phyloP scores from a whole-genome alignment of 2,888 invertebrate species.

The Parnassius smintheus region DNA sequence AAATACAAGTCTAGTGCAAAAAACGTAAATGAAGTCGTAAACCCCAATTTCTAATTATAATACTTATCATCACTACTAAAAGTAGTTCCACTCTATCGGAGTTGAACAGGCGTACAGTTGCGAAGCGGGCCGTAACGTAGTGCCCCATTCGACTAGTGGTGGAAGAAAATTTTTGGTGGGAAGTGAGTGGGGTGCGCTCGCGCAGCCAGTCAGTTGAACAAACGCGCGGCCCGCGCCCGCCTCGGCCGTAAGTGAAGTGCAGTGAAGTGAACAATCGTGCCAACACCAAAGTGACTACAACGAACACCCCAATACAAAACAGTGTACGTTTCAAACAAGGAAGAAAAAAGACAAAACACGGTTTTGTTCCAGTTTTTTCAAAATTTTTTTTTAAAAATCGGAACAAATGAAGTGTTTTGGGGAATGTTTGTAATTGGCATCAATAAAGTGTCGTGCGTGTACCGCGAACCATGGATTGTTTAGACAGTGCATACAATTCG shows the following conservation, averaged over 20 bases:
- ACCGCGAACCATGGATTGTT: conserved; percentile 56
- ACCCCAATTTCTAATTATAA: conserved; percentile 23
- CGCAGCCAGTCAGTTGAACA: conserved; percentile 67
- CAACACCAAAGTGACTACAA: conserved; percentile 24
- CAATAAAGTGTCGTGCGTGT: conserved; percentile 75
- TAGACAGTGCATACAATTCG: conserved; percentile 61
- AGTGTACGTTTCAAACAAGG: conserved; percentile 64
- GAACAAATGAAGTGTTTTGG: conserved; percentile 51
- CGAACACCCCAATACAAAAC: conserved; percentile 17
- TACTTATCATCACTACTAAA: conserved; percentile 21
- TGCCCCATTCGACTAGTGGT: conserved; percentile 57
- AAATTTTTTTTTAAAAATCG: conserved; percentile 34
- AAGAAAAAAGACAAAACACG: conserved; percentile 39
- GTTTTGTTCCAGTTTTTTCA: conserved; percentile 42
- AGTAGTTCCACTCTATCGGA: conserved; percentile 6
- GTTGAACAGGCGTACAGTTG: conserved; percentile 8
- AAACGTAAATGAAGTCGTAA: neutral
- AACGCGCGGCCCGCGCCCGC: conserved; percentile 71
- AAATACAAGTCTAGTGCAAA: no score
- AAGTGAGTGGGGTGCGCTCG: conserved; percentile 79
- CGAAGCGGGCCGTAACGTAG: conserved; percentile 57
- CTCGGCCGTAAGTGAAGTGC: conserved; percentile 51
- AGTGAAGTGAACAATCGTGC: conserved; percentile 39
- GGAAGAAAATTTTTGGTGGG: conserved; percentile 78
- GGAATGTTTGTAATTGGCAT: conserved; percentile 79